Evolutionary conservation across 2,888 invertebrate species (phyloP).

Genomic region (Microdon myrmicae): DNA sequence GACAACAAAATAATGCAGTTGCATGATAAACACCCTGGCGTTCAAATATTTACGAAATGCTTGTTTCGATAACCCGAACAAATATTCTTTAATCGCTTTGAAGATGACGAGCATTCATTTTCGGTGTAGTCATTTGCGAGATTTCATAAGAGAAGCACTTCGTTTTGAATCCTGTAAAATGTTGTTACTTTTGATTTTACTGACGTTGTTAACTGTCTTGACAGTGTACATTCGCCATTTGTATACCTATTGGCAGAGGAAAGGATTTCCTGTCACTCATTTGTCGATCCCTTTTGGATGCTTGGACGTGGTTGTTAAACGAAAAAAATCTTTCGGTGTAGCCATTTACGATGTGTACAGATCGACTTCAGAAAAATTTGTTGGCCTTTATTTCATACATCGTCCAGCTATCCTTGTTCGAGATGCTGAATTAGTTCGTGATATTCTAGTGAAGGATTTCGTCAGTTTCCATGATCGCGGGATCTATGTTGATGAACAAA

Average conservation of each 20-base stretch:
- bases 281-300: conserved; percentile 74
- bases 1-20: no score
- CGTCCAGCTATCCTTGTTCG: conserved; percentile 73
- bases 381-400: conserved; percentile 74
- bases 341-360: conserved; percentile 72
- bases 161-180: no score
- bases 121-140: no score
- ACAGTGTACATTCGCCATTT: conserved; percentile 57
- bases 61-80: no score
- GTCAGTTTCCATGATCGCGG: conserved; percentile 75
- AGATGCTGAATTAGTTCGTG: conserved; percentile 72
- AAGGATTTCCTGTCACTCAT: conserved; percentile 70
- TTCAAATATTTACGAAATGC: no score
- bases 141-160: no score
- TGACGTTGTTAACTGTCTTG: conserved; percentile 43
- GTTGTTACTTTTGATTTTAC: conserved; percentile 41
- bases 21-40: no score
- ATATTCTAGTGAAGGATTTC: conserved; percentile 73
- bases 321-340: conserved; percentile 72
- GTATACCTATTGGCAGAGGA: conserved; percentile 70
- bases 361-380: conserved; percentile 60
- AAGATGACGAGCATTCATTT: no score
- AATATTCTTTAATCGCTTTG: no score
- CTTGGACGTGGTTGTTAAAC: conserved; percentile 70
- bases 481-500: conserved; percentile 71